Conservation (phyloP, 1,140 invertebrate genomes). For the Drosophila burlai region DNA sequence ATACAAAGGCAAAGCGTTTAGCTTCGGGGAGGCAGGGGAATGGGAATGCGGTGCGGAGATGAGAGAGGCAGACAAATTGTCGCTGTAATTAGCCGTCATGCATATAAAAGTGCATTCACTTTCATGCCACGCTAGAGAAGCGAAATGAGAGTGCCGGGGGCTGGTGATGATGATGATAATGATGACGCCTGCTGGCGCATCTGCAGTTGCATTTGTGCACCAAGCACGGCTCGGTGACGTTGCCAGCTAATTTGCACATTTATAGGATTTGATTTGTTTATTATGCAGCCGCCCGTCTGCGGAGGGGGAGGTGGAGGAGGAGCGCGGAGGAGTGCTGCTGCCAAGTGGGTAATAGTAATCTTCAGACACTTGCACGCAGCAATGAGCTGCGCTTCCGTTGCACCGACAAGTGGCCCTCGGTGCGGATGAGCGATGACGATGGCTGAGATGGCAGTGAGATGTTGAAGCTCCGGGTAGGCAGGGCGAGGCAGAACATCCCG, state of each 20-base stretch:
- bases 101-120: conserved; percentile 83
- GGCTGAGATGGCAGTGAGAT: neutral
- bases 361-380: conserved; percentile 58
- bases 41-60: neutral
- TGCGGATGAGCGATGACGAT: conserved; percentile 52
- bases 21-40: conserved; percentile 44
- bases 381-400: conserved; percentile 53
- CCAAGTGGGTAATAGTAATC: conserved; percentile 81
- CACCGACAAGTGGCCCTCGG: conserved; percentile 51
- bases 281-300: conserved; percentile 55
- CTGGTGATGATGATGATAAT: conserved; percentile 35
- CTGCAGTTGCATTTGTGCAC: conserved; percentile 36
- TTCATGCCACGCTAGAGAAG: conserved; percentile 69
- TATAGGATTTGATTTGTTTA: conserved; percentile 81
- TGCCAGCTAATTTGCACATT: conserved; percentile 76
- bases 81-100: conserved; percentile 79
- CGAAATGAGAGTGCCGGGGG: conserved; percentile 29
- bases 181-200: conserved; percentile 47
- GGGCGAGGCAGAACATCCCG: conserved; percentile 28
- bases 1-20: conserved; percentile 70
- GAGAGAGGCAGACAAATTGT: conserved; percentile 72
- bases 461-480: conserved; percentile 11
- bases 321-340: conserved; percentile 25
- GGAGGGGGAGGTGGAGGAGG: neutral
- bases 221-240: conserved; percentile 63